Base-by-base conservation (phyloP, 2,888 invertebrate genomes). In the Plebejus melissa region DNA sequence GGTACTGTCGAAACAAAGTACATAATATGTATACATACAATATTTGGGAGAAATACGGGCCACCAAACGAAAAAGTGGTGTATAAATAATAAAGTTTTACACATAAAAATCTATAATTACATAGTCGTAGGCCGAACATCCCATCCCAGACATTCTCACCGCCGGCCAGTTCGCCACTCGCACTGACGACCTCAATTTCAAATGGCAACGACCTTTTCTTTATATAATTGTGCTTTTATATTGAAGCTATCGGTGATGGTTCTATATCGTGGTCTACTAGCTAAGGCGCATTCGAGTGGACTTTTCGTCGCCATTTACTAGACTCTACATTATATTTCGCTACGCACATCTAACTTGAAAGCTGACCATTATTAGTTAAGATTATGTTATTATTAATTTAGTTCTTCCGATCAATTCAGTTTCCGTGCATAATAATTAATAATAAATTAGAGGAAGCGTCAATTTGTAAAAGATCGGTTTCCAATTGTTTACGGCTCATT, bases 121-220 rank as follows among this genome's bases (percentile, higher is more conserved):
- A 72, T 54, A 54, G 16, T 54, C 72, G 72, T 72, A 72, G 72
- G 72, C 72, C 54, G 72, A 54, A 71, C 71, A 46, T 71, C 41
- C 28, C 71, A 46, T 71, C 41, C 28, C 71, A 71, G 71, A 71
- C 71, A 71, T 71, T 71, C 71, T 28, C 71, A 46, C 13, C 72
- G 32, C 54, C 54, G 22, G 22, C 22, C 22, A 22, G 22, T 22
- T 22, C 22, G 22, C 22, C 22, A 72, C 72, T 50, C 72, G 54
- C 50, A 72, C 50, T 13, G 50, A 11, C 72, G 72, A 54, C 72
- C 72, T 54, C 72, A 54, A 72, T 72, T 32, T 50, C 28, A 72
- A 71, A 72, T 72, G 72, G 72, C 72, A 72, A 72, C 72, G 72
- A 72, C 72, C 72, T 72, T 54, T 54, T 41, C 32, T 13, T 65